These are phyloP conservation scores for Procambarus virginalis DNA, from an alignment of 1,140 invertebrate genomes.

Conservation along the genomic window DNA sequence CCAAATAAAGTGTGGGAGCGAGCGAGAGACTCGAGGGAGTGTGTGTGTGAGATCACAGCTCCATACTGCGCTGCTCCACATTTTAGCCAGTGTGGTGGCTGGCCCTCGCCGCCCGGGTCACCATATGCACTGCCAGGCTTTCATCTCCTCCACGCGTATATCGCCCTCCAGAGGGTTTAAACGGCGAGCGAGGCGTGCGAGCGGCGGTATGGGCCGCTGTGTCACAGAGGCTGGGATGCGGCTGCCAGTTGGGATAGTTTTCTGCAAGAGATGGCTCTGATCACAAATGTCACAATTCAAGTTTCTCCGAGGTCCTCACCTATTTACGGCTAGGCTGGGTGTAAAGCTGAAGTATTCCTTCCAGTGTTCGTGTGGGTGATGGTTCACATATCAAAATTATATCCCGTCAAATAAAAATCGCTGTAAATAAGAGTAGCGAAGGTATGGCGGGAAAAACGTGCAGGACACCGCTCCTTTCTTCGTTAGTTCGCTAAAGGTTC, in stretches of 20 bases:
- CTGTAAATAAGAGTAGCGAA: conserved; percentile 40
- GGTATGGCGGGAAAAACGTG: conserved; percentile 63
- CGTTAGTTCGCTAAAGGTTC: conserved; percentile 32
- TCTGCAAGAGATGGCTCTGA: conserved; percentile 61
- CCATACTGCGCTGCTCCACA: not conserved
- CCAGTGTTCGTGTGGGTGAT: conserved; percentile 16
- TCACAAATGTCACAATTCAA: conserved; percentile 49
- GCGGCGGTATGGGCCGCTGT: not conserved
- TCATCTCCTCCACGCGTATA: too few relatives aligned
- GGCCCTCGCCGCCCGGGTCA: too few relatives aligned
- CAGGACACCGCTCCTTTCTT: conserved; percentile 54
- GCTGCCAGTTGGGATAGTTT: conserved; percentile 22
- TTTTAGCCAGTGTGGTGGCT: not conserved
- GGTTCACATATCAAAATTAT: conserved; percentile 54
- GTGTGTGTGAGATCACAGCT: not conserved
- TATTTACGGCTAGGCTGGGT: conserved; percentile 8
- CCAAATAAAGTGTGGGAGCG: too few relatives aligned
- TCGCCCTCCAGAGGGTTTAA: too few relatives aligned
- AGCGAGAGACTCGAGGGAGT: too few relatives aligned
- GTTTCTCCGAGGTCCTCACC: conserved; percentile 37
- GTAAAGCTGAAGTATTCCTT: not conserved
- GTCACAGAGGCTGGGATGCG: not conserved
- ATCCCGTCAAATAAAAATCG: not conserved
- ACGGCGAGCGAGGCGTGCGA: not conserved
- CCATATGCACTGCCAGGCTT: too few relatives aligned